Evolutionary conservation across 2,113 vertebrate genomes (phyloP), one percentile per base, ranked within the genome.

Genomic region (Pelecanus crispus): DNA sequence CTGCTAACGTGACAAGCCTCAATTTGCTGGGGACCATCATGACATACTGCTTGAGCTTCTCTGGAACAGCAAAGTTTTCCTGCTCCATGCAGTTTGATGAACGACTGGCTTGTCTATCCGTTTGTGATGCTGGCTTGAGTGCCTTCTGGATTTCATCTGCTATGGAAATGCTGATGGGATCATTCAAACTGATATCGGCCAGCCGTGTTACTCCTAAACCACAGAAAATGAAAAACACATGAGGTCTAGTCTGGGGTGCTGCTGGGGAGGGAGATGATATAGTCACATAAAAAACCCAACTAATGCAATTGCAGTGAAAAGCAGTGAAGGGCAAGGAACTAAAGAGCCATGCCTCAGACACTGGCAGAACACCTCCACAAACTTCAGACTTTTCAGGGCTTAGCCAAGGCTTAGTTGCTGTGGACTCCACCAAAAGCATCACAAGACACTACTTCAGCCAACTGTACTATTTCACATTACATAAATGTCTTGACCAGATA

Each of bases 1-100:
- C 98, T 2, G 99, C 99, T 81, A 99, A 98, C 0, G 98, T 99
- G 53, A 99, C 99, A 28, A 99, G 98, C 26, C 98, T 97, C 92
- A 99, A 58, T 92, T 99, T 99, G 98, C 99, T 99, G 91, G 99
- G 99, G 72, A 99, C 99, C 82, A 99, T n/a, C 13, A 98, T 62
- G 55, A 99, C 96, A 7, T 98, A 98, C 96, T 99, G 99, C 53
- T 98, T 93, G 13, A 99, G 98, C 17, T 96, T 98, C 80, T 98
- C 98, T 0, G 99, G 99, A 14, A 99, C 92, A 1, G 99, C 98
- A 47, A 99, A 99, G 97, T 98, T 97, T 36, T 98, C 97, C 1
- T 95, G 95, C 34, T 97, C 97, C 56, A 59, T 22, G 16, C 18
- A 44, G 3, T 72, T 3, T 0, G 9, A 9, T 7, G 80, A 65